Evolutionary conservation across 1,140 invertebrate genomes (phyloP), one percentile per base, ranked within the genome.

Genomic region (Wiebesia pumilae): DNA sequence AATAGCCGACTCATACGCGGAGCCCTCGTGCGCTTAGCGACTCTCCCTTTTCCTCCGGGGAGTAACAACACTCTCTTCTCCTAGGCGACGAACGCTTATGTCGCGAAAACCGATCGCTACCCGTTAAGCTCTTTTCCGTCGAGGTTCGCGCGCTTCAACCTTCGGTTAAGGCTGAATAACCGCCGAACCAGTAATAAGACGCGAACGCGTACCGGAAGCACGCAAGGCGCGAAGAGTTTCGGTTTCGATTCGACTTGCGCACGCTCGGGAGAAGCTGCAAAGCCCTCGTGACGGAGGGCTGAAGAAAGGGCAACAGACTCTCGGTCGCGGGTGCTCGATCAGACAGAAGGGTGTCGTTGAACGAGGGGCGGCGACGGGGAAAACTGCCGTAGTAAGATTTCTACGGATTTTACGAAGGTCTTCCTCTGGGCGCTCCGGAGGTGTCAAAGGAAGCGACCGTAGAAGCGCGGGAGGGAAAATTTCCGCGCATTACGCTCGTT

Each of bases 1-100:
- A 90, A 90, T 90, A 89, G 84, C 67, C 75, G 30, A 30, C 12
- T 83, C 71, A 83, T 77, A 65, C 62, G 27, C 38, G n/a, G 21
- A 77, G 73, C 14, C 38, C 69, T 71, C 6, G 14, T 33, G 30
- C 77, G 51, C 0, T 27, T 33, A 10, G 43, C 43, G 69, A 30
- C 43, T 9, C 9, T 19, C 16, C 19, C 51, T 16, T 54, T 9
- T 54, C 51, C 51, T 14, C 51, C 51, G 51, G 12, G 9, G 51
- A 9, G 16, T 16, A 54, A 4, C 4, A 19, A 9, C 16, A 54
- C 10, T 21, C 51, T 54, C 51, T 54, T 54, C 51, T 54, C 10
- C 51, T 47, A 47, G 14, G 14, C 43, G 14, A 47, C 6, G 43
- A 47, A 7, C 14, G 6, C 6, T 7, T 47, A 14, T 6, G 43